Evolutionary conservation across 1,140 invertebrate species (phyloP), one percentile per base, ranked within the genome.

Genomic region (Pogonomyrmex barbatus): DNA sequence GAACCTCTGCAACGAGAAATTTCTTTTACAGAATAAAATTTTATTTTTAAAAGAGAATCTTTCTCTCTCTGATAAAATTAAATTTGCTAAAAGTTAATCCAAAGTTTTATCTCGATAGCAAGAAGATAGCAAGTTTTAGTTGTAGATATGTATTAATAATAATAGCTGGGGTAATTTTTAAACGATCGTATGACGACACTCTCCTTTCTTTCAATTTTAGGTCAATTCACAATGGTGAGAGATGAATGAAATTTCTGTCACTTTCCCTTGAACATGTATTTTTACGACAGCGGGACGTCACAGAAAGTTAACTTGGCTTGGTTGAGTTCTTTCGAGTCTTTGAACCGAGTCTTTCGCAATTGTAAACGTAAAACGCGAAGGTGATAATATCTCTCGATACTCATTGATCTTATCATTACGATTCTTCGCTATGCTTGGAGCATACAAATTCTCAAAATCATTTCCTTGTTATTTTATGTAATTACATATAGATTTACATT

Each of bases 221-320:
- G 62, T 79, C 62, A 67, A 47, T 4, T 67, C 30, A 30, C 30
- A 78, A 50, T 45, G 42, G 75, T 45, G 60, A 67, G 45, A 78
- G 45, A 79, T 79, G 67, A 79, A 79, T 79, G 62, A 79, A 79
- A 67, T 79, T 79, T 79, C 62, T 47, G 62, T 62, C 62, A 79
- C 77, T 79, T 79, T 79, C 77, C 47, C 62, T 79, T 30, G 76
- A 45, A 5, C 60, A 9, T 1, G 12, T 67, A 47, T 56, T 60
- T 30, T n/a, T 62, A 75, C 33, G 17, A 50, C n/a, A 58, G 10
- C 71, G 56, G 62, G 45, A 76, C 39, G 39, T 39, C 14, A 8
- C 58, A 45, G 62, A 62, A 39, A 39, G n/a, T 79, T 60, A 33
- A 8, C 33, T 47, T 12, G 8, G 10, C 42, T 60, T 6, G 70